phyloP scores from a whole-genome alignment of 2,113 vertebrate genomes.

The Ia io region DNA sequence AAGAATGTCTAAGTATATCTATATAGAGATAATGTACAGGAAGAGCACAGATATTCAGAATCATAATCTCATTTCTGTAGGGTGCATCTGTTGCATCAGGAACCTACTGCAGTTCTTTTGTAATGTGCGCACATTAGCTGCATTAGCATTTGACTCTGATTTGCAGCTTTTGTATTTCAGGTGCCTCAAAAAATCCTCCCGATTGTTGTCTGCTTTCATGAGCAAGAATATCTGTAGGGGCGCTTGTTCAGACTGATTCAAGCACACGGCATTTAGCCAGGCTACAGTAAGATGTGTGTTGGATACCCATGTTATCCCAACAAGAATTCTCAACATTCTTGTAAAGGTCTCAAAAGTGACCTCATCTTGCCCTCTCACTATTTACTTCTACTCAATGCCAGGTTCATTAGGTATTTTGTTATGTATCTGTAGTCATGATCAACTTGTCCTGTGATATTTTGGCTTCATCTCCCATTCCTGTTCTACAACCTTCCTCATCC shows the following conservation, averaged over 20 bases:
- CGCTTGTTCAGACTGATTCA: not conserved
- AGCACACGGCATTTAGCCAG: not conserved
- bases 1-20: not conserved
- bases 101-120: not conserved
- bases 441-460: not conserved
- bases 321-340: not conserved
- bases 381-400: not conserved
- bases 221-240: not conserved
- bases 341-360: not conserved
- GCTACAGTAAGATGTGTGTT: not conserved
- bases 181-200: not conserved
- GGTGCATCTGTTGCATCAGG: not conserved
- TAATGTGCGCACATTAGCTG: not conserved
- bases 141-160: slow-evolving; percentile 49
- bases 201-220: not conserved
- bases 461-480: not conserved
- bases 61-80: not conserved
- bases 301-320: not conserved
- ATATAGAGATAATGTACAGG: not conserved
- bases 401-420: not conserved
- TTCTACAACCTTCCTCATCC: not conserved
- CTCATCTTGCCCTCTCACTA: not conserved
- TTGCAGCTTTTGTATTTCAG: slow-evolving; percentile 16
- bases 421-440: not conserved
- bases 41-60: not conserved